Evolutionary conservation across 2,888 invertebrate species (phyloP).

Genomic region (Zaprionus lineosus): DNA sequence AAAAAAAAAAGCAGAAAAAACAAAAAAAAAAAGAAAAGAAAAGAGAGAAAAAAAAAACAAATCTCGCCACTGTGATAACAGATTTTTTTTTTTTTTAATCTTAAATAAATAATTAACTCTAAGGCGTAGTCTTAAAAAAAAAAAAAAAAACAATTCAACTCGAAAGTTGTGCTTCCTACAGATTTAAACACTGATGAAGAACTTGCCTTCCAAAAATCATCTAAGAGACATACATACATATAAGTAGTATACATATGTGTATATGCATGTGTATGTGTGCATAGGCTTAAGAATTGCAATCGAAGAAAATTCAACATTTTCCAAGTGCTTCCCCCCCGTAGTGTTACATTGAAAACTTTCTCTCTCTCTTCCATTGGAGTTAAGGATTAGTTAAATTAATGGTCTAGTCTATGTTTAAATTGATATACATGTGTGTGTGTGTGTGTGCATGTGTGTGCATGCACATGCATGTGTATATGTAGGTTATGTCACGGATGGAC

Average conservation of each 20-base stretch:
- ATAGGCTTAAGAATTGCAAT: conserved; percentile 55
- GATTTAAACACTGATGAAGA: conserved; percentile 44
- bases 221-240: conserved; percentile 28
- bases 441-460: no score
- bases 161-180: conserved; percentile 71
- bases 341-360: conserved; percentile 11
- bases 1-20: not conserved
- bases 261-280: conserved; percentile 18
- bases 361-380: conserved; percentile 48
- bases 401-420: conserved; percentile 71
- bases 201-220: conserved; percentile 53
- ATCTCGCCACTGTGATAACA: conserved; percentile 77
- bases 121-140: not conserved
- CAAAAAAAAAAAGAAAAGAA: conserved; percentile 42
- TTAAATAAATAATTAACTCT: not conserved
- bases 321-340: conserved; percentile 71
- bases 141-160: conserved; percentile 41
- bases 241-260: not conserved
- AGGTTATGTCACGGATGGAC: conserved; percentile 5
- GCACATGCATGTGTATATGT: no score
- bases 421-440: no score
- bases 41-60: conserved; percentile 37
- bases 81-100: not conserved
- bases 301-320: conserved; percentile 54
- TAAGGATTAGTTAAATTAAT: conserved; percentile 68